A percentile compares a stretch with the other conserved stretches of the same genome.
Conservation (phyloP, 2,888 invertebrate genomes). For the Cybosia mesomella region DNA sequence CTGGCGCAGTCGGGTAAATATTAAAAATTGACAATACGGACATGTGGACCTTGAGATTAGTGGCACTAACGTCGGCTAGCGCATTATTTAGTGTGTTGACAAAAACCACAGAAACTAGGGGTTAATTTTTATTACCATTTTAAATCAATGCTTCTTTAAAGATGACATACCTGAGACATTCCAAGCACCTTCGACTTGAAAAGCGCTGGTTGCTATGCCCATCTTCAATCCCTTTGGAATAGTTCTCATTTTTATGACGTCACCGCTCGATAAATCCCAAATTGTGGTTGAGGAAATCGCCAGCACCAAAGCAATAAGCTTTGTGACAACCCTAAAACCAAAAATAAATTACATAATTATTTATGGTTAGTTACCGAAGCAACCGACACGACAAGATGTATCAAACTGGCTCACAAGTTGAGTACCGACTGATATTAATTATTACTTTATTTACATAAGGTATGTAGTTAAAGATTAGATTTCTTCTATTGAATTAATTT, state of each 20-base stretch:
- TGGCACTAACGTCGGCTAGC: too few species aligned
- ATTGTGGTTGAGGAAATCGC: neutral
- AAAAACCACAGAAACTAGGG: too few species aligned
- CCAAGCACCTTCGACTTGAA: constrained; percentile 72
- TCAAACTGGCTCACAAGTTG: neutral
- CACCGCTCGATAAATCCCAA: neutral
- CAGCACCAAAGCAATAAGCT: neutral
- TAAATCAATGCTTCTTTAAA: too few species aligned
- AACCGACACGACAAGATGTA: neutral
- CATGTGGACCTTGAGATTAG: too few species aligned
- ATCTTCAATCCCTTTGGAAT: constrained; percentile 61
- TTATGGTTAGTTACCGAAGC: neutral
- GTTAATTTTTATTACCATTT: too few species aligned
- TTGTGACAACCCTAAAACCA: neutral
- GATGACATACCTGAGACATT: constrained; percentile 62
- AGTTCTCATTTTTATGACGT: constrained; percentile 51
- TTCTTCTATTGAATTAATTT: neutral
- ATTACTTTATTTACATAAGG: neutral
- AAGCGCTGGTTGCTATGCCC: constrained; percentile 69
- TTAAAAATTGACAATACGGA: too few species aligned
- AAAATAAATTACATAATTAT: neutral
- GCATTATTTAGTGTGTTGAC: too few species aligned
- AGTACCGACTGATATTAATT: neutral
- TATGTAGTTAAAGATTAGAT: too few species aligned
- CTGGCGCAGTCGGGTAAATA: too few species aligned